Percentiles rank a stretch among this genome's conserved stretches.
These are phyloP conservation scores for Pemphredon lugubris DNA, from an alignment of 2,888 invertebrate genomes.

Conservation along the genomic window DNA sequence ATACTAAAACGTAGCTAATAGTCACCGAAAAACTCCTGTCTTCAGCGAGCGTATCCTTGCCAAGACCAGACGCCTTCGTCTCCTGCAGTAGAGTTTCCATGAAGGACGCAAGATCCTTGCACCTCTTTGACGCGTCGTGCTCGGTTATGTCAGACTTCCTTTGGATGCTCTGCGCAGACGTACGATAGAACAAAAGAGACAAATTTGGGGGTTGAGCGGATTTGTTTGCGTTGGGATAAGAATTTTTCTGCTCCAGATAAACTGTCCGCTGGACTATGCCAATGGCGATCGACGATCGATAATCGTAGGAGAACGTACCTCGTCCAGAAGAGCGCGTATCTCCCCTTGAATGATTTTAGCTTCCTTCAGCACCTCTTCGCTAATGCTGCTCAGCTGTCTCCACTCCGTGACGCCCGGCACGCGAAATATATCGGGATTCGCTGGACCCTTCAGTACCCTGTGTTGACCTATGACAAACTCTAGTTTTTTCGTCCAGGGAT, in stretches of 20 bases:
- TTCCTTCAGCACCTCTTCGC: slow-evolving; percentile 85
- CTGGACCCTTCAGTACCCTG: slow-evolving; percentile 88
- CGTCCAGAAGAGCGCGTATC: slow-evolving; percentile 86
- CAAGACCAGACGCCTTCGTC: slow-evolving; percentile 83
- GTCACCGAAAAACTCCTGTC: slow-evolving; percentile 86
- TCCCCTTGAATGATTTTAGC: slow-evolving; percentile 85
- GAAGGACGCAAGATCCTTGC: slow-evolving; percentile 88
- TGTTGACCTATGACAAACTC: slow-evolving; percentile 95
- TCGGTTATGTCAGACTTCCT: slow-evolving; percentile 80
- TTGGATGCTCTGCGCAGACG: slow-evolving; percentile 66
- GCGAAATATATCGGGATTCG: slow-evolving; percentile 89
- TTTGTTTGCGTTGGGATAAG: slow-evolving; percentile 5
- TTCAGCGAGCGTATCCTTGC: slow-evolving; percentile 84
- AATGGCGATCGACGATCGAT: slow-evolving; percentile 7
- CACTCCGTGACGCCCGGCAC: slow-evolving; percentile 76
- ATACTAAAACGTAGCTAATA: slow-evolving; percentile 78
- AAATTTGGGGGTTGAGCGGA: slow-evolving; percentile 33
- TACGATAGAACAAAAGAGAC: slow-evolving; percentile 61
- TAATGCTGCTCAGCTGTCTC: slow-evolving; percentile 79
- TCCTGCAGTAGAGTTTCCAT: slow-evolving; percentile 90
- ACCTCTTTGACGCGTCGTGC: slow-evolving; percentile 86
- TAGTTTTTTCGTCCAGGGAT: slow-evolving; percentile 95
- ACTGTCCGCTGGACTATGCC: background rate
- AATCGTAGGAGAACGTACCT: slow-evolving; percentile 81
- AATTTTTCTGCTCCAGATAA: background rate